A percentile compares a stretch with the other conserved stretches of the same genome.
Conservation (phyloP, 2,888 invertebrate genomes). For the Epinotia bilunana region DNA sequence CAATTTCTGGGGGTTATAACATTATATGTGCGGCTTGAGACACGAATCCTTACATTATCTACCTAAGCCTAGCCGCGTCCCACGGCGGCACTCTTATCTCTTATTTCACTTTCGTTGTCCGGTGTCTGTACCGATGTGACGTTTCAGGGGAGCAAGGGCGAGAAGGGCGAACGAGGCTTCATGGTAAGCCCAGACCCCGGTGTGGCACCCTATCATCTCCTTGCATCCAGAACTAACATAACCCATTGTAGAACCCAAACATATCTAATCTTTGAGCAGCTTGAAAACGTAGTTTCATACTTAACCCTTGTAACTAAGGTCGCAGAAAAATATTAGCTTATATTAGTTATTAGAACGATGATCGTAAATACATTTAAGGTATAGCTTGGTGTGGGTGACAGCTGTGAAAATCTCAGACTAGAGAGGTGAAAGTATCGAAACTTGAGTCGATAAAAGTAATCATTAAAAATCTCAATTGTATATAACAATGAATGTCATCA, state of each 20-base stretch:
- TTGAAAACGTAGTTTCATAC: neutral
- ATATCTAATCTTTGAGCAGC: neutral
- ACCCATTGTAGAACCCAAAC: slow-evolving; percentile 1
- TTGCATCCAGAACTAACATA: slow-evolving; percentile 28
- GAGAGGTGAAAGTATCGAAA: no score
- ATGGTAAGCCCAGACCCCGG: slow-evolving; percentile 85
- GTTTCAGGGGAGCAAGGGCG: slow-evolving; percentile 89
- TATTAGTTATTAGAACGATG: neutral
- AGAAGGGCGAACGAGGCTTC: slow-evolving; percentile 89
- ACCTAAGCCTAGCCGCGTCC: slow-evolving; percentile 25
- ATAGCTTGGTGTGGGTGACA: no score
- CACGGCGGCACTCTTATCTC: slow-evolving; percentile 22
- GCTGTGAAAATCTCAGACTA: no score
- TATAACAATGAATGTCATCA: no score
- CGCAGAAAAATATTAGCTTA: neutral
- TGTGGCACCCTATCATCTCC: slow-evolving; percentile 46
- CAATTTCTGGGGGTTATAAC: neutral
- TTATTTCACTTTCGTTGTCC: slow-evolving; percentile 41
- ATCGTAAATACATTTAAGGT: neutral
- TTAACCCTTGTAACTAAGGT: neutral
- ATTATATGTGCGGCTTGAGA: slow-evolving; percentile 13
- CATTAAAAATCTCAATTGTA: no score
- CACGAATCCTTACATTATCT: slow-evolving; percentile 8
- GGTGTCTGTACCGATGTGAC: slow-evolving; percentile 60
- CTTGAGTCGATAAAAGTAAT: no score